Evolutionary conservation across 2,113 vertebrate genomes (phyloP), one percentile per base, ranked within the genome.

Genomic region (Thermophis baileyi): DNA sequence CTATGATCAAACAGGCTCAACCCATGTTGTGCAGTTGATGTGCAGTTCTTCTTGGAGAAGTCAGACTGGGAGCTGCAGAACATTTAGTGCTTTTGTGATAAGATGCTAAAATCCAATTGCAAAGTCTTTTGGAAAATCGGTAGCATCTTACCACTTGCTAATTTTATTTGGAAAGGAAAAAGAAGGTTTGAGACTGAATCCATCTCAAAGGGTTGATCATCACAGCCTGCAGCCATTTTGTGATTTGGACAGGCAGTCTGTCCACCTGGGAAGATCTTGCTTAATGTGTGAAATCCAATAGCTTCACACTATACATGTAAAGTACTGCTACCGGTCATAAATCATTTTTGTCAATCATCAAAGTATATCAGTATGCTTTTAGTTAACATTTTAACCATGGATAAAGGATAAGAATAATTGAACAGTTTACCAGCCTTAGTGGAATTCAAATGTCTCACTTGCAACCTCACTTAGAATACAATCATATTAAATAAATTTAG

Each of bases 121-220:
- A 46, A 89, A 85, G 46, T 8, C 20, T 51, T 93, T 55, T 89
- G 22, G 88, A 47, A 69, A 5, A 51, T 27, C 57, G 89, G 12
- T 16, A 93, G 87, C 69, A 89, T 0, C 0, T 91, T 93, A 30
- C 88, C 55, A 91, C 60, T 87, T 10, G 1, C 18, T 50, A 55
- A 89, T 88, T 94, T 94, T 46, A 89, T 35, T 30, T 57, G 60
- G 87, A 91, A 95, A 94, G 50, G 18, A 54, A 86, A 90, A 27
- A 92, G 30, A 1, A 92, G 8, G 1, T 47, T 24, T 8, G 63
- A 87, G 27, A 20, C 35, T 44, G 35, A 93, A 4, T 0, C 1
- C 92, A 95, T 93, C 51, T 44, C 91, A 91, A 92, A 94, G 88
- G 0, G 27, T 54, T 51, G n/a, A 10, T 88, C 24, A 4, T 50